Evolutionary conservation across 2,797 vertebrate species (phyloP), one percentile per base, ranked within the genome.

Genomic region (Catamblyrhynchus diadema): DNA sequence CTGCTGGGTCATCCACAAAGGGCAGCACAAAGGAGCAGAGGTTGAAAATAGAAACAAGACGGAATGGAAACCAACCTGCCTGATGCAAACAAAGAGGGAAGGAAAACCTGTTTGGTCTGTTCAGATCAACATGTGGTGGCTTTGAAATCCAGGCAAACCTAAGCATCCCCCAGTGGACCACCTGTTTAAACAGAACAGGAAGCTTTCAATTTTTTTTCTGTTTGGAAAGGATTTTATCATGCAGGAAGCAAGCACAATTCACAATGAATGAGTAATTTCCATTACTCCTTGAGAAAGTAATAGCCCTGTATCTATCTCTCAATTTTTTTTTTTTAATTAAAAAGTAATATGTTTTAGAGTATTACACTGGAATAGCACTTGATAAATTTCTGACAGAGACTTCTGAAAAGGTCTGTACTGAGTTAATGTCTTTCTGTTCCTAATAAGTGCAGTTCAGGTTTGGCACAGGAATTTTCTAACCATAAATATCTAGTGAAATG

Each of bases 41-140:
- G 23, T 39, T 85, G 77, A 93, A 88, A 91, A 87, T 47, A 71
- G 19, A 94, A 93, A 95, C 61, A 91, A 62, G 41, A 51, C 10
- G 62, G 33, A 73, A 74, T n/a, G 27, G 57, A 51, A 83, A 57
- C 60, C 47, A 82, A 35, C 59, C 33, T 89, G 22, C 39, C 37
- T 86, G 47, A 65, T 0, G 0, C 28, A 93, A 85, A 72, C 37
- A 25, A 24, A 24, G 54, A 81, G 11, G 27, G 27, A 23, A 82
- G 64, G n/a, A 87, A 93, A 95, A 95, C 54, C 57, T 66, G 35
- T 93, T 94, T 54, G 44, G 23, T 87, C 35, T 4, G 6, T 61
- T 27, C 53, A 48, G 22, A 27, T 44, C 61, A 60, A 60, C 35
- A 30, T 27, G 28, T 57, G 22, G 41, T 77, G 28, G 23, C 64